Base-by-base conservation (phyloP, 2,797 vertebrate genomes). In the Notolepis coatsorum region DNA sequence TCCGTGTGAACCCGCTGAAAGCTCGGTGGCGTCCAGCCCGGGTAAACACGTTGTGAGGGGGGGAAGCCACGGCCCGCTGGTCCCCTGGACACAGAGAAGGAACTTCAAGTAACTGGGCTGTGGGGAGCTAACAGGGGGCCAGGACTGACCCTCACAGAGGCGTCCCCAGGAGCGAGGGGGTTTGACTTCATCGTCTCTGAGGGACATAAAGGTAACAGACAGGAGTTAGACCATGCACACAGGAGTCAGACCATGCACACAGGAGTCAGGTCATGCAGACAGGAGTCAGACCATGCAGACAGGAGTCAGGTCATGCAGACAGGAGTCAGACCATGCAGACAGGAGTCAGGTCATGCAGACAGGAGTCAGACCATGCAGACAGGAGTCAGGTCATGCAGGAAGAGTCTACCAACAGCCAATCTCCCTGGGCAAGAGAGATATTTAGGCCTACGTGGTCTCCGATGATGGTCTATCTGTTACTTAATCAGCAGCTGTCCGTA, bases 1-100 rank as follows among this genome's bases (percentile, higher is more conserved):
- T 88, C 66, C 49, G 42, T 33, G 69, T 85, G 83, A 89, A 86
- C 84, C 82, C 85, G 84, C 75, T 79, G 77, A 88, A 87, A 82
- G 70, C 61, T 63, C 58, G 80, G 79, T 86, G 82, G 85, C 71
- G 38, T 50, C 56, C 17, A 2, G 83, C 86, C 83, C 67, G 77
- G 72, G 75, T 84, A 85, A 91, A 89, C 82, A 89, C 41, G 24
- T 52, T 30, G 54, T 15, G 45, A 72, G 51, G 61, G 43, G 65
- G 68, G 23, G 61, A 33, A 81, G 68, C 62, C 53, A 49, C 73
- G 69, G 83, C 42, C 73, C 75, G 75, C 69, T 73, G 71, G 77
- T 80, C 75, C n/a, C n/a, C 59, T 84, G 68, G 84, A 79, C 68
- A 74, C 78, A 76, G 53, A 79, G 73, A 78, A 70, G 73, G 81